A percentile compares a stretch with the other conserved stretches of the same genome.
phyloP scores from a whole-genome alignment of 1,140 invertebrate genomes.

The Antheraea pernyi region DNA sequence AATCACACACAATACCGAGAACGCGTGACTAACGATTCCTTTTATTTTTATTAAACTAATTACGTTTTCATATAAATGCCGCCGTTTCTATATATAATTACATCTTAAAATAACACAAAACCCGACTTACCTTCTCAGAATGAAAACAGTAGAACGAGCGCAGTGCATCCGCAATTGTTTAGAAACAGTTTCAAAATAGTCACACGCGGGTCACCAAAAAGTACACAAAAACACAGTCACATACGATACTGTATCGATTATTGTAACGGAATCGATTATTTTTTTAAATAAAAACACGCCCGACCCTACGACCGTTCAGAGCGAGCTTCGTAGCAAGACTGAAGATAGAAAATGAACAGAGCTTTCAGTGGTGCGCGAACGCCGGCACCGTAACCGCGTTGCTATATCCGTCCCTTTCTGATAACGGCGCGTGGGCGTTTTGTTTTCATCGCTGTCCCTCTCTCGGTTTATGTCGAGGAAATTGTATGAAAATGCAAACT shows the following conservation, averaged over 20 bases:
- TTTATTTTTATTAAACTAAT: constrained; percentile 56
- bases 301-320: constrained; percentile 35
- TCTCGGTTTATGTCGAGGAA: constrained; percentile 55
- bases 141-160: constrained; percentile 43
- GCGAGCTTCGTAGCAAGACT: constrained; percentile 55
- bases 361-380: constrained; percentile 72
- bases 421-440: constrained; percentile 18
- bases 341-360: constrained; percentile 48
- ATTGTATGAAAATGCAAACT: constrained; percentile 58
- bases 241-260: constrained; percentile 24
- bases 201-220: constrained; percentile 24
- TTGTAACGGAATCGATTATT: constrained; percentile 43
- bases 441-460: constrained; percentile 47
- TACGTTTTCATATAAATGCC: constrained; percentile 63
- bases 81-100: constrained; percentile 72
- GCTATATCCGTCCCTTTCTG: constrained; percentile 43
- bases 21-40: constrained; percentile 54
- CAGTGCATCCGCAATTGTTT: constrained; percentile 25
- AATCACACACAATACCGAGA: constrained; percentile 43
- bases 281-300: constrained; percentile 10
- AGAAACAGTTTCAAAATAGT: constrained; percentile 26
- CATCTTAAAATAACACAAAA: constrained; percentile 74
- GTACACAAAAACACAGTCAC: constrained; percentile 45
- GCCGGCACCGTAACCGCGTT: constrained; percentile 27
- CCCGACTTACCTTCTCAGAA: constrained; percentile 57